Conservation (phyloP, 1,140 invertebrate genomes). For the Drosophila eugracilis region DNA sequence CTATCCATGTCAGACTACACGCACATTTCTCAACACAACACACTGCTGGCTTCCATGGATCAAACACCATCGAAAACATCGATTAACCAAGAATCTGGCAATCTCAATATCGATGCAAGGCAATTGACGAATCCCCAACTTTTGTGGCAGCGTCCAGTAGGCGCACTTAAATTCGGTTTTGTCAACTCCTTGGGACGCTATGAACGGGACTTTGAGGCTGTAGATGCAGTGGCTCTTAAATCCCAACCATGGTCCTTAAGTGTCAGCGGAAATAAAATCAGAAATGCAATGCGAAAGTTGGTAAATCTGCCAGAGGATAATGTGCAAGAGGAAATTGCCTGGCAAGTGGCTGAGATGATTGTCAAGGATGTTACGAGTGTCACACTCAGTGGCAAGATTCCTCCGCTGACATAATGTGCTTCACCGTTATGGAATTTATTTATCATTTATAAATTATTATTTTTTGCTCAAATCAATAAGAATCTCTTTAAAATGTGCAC, state of each 20-base stretch:
- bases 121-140: conserved; percentile 93
- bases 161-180: conserved; percentile 92
- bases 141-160: conserved; percentile 91
- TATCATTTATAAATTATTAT: conserved; percentile 25
- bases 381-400: conserved; percentile 87
- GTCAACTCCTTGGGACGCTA: conserved; percentile 94
- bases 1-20: conserved; percentile 90
- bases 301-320: conserved; percentile 93
- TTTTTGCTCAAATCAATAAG: conserved; percentile 30
- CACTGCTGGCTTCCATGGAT: conserved; percentile 89
- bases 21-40: conserved; percentile 87
- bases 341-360: conserved; percentile 97
- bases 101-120: conserved; percentile 92
- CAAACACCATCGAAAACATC: conserved; percentile 66
- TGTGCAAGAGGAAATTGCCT: conserved; percentile 96
- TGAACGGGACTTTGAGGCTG: conserved; percentile 94
- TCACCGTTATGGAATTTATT: conserved; percentile 19
- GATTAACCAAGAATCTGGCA: conserved; percentile 62
- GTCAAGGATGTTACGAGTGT: conserved; percentile 95
- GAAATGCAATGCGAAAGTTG: conserved; percentile 91
- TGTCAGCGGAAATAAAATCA: conserved; percentile 82
- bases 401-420: conserved; percentile 9
- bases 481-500: conserved; percentile 33
- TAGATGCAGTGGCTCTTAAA: conserved; percentile 86
- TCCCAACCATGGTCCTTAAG: conserved; percentile 85